These are phyloP conservation scores for Heloderma charlesbogerti DNA, from an alignment of 2,113 vertebrate species.

Conservation along the genomic window DNA sequence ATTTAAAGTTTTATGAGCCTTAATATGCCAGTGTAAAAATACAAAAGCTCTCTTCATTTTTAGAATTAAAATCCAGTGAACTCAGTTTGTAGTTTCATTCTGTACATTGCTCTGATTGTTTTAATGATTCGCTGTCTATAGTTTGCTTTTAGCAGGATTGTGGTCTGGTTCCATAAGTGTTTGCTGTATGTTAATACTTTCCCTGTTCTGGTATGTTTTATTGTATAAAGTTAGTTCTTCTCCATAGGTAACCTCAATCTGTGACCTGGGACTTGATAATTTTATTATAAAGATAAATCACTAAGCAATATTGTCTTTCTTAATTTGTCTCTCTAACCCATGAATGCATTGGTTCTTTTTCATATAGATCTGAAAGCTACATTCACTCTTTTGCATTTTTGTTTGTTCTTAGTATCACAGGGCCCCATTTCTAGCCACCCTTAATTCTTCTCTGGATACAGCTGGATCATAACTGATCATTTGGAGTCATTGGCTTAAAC, in stretches of 20 bases:
- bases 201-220: no score
- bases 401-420: no score
- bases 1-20: slow-evolving; percentile 42
- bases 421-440: not conserved
- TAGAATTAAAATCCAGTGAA: slow-evolving; percentile 55
- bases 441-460: not conserved
- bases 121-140: not conserved
- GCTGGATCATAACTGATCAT: not conserved
- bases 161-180: no score
- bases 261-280: not conserved
- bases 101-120: slow-evolving; percentile 40
- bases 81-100: slow-evolving; percentile 35
- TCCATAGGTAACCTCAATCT: not conserved
- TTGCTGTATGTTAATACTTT: not conserved
- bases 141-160: not conserved
- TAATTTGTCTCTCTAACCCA: not conserved
- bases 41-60: slow-evolving; percentile 56
- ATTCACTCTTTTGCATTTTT: not conserved
- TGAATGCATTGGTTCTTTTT: no score
- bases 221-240: no score
- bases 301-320: not conserved
- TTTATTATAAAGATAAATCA: not conserved
- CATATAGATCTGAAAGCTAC: not conserved
- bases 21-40: slow-evolving; percentile 52
- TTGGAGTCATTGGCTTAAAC: not conserved